phyloP scores from a whole-genome alignment of 2,888 invertebrate genomes.

The Ditula angustiorana region DNA sequence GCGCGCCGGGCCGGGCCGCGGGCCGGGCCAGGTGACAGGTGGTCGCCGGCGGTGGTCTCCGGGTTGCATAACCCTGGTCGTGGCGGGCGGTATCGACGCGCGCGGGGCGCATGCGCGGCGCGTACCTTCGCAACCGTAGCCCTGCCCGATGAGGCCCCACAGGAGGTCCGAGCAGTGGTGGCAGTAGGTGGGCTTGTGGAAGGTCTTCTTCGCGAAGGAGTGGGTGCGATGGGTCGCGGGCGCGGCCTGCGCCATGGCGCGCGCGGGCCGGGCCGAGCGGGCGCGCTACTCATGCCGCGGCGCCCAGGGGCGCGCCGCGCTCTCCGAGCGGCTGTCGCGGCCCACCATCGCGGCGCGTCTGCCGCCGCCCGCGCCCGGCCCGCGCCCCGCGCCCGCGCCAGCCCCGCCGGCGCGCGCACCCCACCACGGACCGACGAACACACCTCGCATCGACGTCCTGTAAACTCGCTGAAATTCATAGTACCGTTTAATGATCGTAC shows the following conservation, averaged over 20 bases:
- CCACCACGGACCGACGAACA: constrained; percentile 38
- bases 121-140: constrained; percentile 99
- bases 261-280: constrained; percentile 83
- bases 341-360: constrained; percentile 85
- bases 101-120: constrained; percentile 79
- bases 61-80: constrained; percentile 76
- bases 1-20: constrained; percentile 52
- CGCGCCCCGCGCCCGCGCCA: constrained; percentile 60
- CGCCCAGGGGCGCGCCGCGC: constrained; percentile 86
- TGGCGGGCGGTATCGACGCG: constrained; percentile 77
- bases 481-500: no score
- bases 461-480: neutral
- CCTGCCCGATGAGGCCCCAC: constrained; percentile 99
- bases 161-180: constrained; percentile 99
- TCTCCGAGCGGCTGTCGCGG: constrained; percentile 85
- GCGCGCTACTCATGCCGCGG: constrained; percentile 85
- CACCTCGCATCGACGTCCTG: constrained; percentile 22
- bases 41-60: constrained; percentile 64
- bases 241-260: constrained; percentile 86
- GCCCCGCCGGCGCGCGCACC: constrained; percentile 52
- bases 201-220: constrained; percentile 99
- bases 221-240: constrained; percentile 90
- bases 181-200: constrained; percentile 99
- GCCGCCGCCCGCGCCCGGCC: constrained; percentile 61
- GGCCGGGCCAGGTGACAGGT: constrained; percentile 55